phyloP scores from a whole-genome alignment of 2,113 vertebrate species.

The Brachypteracias leptosomus region DNA sequence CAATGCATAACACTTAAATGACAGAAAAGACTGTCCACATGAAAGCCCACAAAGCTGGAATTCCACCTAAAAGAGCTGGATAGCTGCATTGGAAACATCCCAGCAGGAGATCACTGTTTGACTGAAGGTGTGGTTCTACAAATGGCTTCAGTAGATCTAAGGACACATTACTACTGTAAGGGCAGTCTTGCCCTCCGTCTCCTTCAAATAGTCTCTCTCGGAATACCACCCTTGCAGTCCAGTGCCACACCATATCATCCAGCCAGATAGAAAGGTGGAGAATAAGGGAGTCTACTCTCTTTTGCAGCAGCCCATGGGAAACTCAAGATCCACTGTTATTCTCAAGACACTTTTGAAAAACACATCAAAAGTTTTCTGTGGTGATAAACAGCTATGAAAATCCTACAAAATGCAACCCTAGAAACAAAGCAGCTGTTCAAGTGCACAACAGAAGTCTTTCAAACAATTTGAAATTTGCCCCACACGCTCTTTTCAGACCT shows the following conservation, averaged over 20 bases:
- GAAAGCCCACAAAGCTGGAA: not conserved
- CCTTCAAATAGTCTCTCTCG: not conserved
- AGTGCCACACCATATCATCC: rapidly evolving
- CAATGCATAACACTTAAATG: not conserved
- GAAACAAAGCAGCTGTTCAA: not conserved
- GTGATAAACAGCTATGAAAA: not conserved
- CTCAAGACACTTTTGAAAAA: not conserved
- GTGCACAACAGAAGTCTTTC: not conserved
- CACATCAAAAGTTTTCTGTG: rapidly evolving
- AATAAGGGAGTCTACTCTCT: not conserved
- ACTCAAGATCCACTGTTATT: not conserved
- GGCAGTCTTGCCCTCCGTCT: not conserved
- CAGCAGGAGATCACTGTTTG: not conserved
- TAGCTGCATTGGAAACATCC: not conserved
- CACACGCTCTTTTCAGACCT: not conserved
- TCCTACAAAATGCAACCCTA: not conserved
- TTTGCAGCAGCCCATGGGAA: not conserved
- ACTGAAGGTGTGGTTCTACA: not conserved
- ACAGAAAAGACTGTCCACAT: not conserved
- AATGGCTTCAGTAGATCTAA: not conserved
- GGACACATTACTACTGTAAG: not conserved
- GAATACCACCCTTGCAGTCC: not conserved
- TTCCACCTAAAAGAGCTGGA: not conserved
- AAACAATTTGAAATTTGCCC: not conserved
- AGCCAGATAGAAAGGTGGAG: not conserved